Percentiles rank a stretch among this genome's conserved stretches.
Evolutionary conservation across 2,797 vertebrate genomes (phyloP).

Genomic region (Salmo trutta): DNA sequence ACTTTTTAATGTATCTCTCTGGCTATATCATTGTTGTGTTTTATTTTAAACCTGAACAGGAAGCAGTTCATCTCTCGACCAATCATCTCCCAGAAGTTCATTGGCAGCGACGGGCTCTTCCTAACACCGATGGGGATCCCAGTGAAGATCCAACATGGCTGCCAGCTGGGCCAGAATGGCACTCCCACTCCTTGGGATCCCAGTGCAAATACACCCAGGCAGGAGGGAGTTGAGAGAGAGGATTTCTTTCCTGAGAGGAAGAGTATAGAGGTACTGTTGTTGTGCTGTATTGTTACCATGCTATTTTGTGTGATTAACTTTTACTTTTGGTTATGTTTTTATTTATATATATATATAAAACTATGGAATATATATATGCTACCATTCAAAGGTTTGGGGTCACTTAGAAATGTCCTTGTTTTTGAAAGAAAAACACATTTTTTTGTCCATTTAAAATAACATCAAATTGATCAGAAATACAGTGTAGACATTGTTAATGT

Average conservation of each 20-base stretch:
- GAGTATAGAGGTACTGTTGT: constrained; percentile 66
- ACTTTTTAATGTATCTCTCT: not conserved
- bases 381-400: too few relatives aligned
- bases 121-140: constrained; percentile 81
- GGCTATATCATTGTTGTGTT: not conserved
- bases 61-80: constrained; percentile 79
- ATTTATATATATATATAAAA: too few relatives aligned
- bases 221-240: constrained; percentile 72
- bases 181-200: constrained; percentile 2
- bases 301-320: not conserved
- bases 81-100: constrained; percentile 82
- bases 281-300: not conserved
- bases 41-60: constrained; percentile 65
- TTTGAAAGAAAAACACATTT: not conserved
- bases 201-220: constrained; percentile 41
- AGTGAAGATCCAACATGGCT: constrained; percentile 81
- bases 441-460: not conserved
- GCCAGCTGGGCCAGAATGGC: constrained; percentile 67
- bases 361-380: too few relatives aligned
- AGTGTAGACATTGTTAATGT: too few relatives aligned
- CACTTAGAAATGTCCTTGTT: too few relatives aligned
- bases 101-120: constrained; percentile 78
- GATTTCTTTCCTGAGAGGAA: constrained; percentile 58
- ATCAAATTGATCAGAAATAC: too few relatives aligned
- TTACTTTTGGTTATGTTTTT: not conserved